phyloP scores from a whole-genome alignment of 2,797 vertebrate genomes.

The Argyrosomus regius region DNA sequence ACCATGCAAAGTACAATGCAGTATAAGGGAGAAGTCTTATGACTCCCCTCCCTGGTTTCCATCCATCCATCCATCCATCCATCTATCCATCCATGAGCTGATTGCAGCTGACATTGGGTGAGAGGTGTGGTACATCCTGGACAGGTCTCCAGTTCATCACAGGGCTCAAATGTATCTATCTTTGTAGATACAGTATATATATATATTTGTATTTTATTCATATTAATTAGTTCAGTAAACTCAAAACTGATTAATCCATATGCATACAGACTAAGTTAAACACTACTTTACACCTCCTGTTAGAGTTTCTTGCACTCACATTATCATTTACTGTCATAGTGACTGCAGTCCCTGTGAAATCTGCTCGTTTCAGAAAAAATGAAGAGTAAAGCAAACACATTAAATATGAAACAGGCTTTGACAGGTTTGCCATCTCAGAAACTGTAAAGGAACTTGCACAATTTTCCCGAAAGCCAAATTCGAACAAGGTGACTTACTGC shows the following conservation, averaged over 20 bases:
- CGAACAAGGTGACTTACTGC: slow-evolving; percentile 5
- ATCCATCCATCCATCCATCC: too few species aligned
- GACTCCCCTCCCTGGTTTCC: background rate
- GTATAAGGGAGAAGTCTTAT: background rate
- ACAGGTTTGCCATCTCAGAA: slow-evolving; percentile 23
- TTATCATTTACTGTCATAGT: background rate
- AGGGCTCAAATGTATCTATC: too few species aligned
- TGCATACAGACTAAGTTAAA: background rate
- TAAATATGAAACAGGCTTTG: slow-evolving; percentile 43
- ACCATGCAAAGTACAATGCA: background rate
- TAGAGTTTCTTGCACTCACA: background rate
- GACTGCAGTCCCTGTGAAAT: background rate
- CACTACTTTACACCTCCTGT: background rate
- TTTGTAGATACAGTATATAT: too few species aligned
- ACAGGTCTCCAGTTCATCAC: too few species aligned
- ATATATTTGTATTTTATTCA: background rate
- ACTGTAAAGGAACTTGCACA: slow-evolving; percentile 10
- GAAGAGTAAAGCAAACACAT: slow-evolving; percentile 9
- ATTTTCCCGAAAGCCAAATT: slow-evolving; percentile 24
- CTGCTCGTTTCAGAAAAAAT: slow-evolving; percentile 4
- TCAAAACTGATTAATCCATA: background rate
- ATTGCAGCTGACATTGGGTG: too few species aligned
- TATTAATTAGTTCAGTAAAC: background rate
- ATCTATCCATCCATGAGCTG: too few species aligned
- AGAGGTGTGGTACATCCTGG: too few species aligned